Conservation (phyloP, 2,113 vertebrate genomes). For the Synchiropus splendidus region DNA sequence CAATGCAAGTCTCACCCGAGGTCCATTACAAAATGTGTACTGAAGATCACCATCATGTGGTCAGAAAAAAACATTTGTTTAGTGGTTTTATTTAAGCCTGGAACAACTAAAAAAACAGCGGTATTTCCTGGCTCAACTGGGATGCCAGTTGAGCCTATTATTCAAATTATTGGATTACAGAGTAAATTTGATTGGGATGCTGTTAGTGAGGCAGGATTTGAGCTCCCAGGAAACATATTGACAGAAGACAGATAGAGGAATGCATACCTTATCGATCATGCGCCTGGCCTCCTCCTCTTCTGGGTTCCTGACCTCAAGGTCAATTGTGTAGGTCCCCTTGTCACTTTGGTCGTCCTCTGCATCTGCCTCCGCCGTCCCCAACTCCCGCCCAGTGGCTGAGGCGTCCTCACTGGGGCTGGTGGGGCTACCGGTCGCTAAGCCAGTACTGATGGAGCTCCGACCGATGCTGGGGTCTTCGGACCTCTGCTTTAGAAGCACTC, state of each 20-base stretch:
- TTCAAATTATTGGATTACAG: no score
- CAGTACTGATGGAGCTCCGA: constrained; percentile 82
- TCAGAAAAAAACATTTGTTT: no score
- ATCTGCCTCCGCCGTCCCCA: constrained; percentile 18
- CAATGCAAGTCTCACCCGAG: no score
- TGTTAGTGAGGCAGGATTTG: no score
- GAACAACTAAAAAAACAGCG: no score
- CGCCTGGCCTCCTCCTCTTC: constrained; percentile 90
- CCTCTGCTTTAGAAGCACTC: constrained; percentile 83
- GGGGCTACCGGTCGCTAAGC: constrained; percentile 72
- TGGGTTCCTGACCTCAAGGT: constrained; percentile 86
- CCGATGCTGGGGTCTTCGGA: constrained; percentile 81
- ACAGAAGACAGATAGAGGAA: background rate
- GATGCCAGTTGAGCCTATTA: no score
- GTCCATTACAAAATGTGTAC: no score
- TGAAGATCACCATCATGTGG: no score
- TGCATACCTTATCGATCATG: constrained; percentile 92
- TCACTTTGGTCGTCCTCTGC: constrained; percentile 87
- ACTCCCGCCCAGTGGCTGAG: constrained; percentile 23
- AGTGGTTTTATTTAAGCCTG: no score
- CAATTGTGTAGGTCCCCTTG: constrained; percentile 93
- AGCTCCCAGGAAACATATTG: background rate
- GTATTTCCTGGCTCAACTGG: no score
- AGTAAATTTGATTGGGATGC: no score
- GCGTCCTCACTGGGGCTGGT: constrained; percentile 73